Base-by-base conservation (phyloP, 2,888 invertebrate species). In the Thymelicus lineola region DNA sequence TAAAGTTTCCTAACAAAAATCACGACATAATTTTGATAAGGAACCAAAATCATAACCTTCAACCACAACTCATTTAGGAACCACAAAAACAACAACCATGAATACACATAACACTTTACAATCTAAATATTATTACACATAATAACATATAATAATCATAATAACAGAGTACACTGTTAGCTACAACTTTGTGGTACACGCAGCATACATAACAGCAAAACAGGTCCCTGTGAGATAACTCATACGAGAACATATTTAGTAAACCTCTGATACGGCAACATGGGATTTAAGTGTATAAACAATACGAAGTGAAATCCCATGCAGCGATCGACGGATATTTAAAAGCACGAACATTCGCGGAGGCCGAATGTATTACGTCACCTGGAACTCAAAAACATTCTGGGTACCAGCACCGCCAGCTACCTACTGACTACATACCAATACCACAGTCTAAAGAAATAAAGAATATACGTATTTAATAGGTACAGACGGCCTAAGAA, bases 221-320 rank as follows among this genome's bases (percentile, higher is more conserved):
- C 73, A 71, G 72, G 73, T 74, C 72, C 71, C 66, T 17, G 38
- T 59, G 62, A 74, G 66, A 74, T 72, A 72, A 71, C 71, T 66
- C 71, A 70, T 58, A 67, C 63, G 42, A 48, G 35, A 55, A 55
- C 55, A 36, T 45, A 45, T 65, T 65, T 64, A 45, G 28, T 28
- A 0, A 42, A 53, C 66, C 53, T 67, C 7, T 17, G 53, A 45
- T 55, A 68, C 66, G 66, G 57, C 57, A 68, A 68, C 57, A 38
- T 57, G 46, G 20, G 57, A 48, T 63, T 68, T 68, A 68, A 28
- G 57, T 38, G 10, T 20, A 36, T 28, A 58, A 57, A 36, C 42
- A 12, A 58, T 68, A 68, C 45, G 68, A 48, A 63, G 62, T 68
- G 38, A 46, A 62, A 63, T 68, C 45, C 20, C 57, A 20, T 58